Base-by-base conservation (phyloP, 2,888 invertebrate species). In the Bombyx huttoni region DNA sequence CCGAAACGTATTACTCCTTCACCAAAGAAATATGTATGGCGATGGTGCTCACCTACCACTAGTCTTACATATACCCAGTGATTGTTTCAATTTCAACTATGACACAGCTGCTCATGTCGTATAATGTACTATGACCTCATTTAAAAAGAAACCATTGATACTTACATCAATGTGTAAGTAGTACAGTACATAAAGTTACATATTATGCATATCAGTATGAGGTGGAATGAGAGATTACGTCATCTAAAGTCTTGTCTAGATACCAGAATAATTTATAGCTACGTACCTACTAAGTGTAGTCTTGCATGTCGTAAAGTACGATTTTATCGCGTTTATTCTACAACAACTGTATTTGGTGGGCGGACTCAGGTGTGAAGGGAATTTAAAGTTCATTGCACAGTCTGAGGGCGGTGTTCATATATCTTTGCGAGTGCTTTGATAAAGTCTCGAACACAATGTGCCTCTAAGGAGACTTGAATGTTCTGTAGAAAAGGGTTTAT, bases 351-450 rank as follows among this genome's bases (percentile, higher is more conserved):
- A 83, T 81, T 81, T 70, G 70, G 78, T 78, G 79, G 81, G 82
- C 79, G 80, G 75, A 59, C 66, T 59, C 81, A 84, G 84, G 84
- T 84, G 80, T 75, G 65, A 73, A 73, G 77, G 74, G 80, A 75
- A 77, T 82, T 81, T 83, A 83, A 84, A 84, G 84, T 85, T 84
- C 82, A 85, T 78, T 81, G 82, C 78, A 73, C 81, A 82, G 81
- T 72, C 73, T 70, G 76, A 75, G 73, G 85, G 85, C 77, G 85
- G 76, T 65, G 62, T 59, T 63, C 54, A 57, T 81, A 73, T 84
- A 85, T 85, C 78, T 81, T 73, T 60, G 73, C 67, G 70, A 72
- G 67, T 67, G 73, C 70, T 72, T 71, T 78, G 80, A 81, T 82
- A 81, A 81, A 75, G 66, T 66, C 67, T 63, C 59, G 61, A 69